Percentiles rank a stretch among this genome's conserved stretches.
These are phyloP conservation scores for Galago senegalensis DNA, from an alignment of 2,797 vertebrate species.

Conservation along the genomic window DNA sequence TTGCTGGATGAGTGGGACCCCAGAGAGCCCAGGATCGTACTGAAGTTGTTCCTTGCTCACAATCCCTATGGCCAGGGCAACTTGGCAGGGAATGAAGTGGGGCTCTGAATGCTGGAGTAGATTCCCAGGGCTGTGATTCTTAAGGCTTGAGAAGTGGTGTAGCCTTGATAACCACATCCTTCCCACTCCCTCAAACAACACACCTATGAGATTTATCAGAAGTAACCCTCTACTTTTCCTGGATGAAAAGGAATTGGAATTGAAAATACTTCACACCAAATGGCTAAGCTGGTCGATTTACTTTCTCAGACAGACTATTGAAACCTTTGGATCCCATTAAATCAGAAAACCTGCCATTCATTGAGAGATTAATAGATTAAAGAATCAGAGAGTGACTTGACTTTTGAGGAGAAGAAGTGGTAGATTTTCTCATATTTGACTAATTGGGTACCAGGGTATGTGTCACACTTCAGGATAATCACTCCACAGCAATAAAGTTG, in stretches of 20 bases:
- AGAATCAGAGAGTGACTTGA: constrained; percentile 16
- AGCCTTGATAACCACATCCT: background rate
- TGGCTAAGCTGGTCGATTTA: background rate
- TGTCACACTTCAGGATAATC: background rate
- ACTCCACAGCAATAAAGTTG: background rate
- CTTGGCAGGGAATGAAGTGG: background rate
- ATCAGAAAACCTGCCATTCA: constrained; percentile 45
- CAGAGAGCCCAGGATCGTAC: background rate
- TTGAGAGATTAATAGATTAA: background rate
- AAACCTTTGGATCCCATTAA: background rate
- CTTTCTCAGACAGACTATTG: constrained; percentile 16
- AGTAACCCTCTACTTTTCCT: background rate
- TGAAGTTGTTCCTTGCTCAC: background rate
- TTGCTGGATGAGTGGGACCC: background rate
- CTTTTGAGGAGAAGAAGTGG: constrained; percentile 28
- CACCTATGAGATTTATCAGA: background rate
- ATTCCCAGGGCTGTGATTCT: background rate
- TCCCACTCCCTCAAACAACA: background rate
- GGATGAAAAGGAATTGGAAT: constrained; percentile 6
- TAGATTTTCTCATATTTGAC: constrained; percentile 71
- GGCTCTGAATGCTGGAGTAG: background rate
- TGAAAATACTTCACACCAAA: constrained; percentile 35
- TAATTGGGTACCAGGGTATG: background rate
- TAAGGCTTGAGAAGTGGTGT: background rate
- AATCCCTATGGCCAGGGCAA: background rate